Conservation (phyloP, 2,888 invertebrate genomes). For the Tetranychus truncatus region DNA sequence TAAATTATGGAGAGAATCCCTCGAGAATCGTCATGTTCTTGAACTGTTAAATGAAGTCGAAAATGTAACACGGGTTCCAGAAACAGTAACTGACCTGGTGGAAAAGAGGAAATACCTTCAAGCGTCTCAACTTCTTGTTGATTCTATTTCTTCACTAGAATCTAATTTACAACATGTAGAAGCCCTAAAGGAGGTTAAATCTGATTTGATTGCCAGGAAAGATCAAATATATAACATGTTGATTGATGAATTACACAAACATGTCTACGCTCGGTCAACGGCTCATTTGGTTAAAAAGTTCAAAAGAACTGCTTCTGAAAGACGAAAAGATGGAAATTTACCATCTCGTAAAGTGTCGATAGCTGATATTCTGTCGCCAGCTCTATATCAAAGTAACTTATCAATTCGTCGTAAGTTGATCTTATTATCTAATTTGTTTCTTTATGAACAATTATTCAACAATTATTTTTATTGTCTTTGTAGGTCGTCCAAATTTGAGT, state of each 20-base stretch:
- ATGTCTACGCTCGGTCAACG: slow-evolving; percentile 42
- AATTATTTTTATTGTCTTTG: not conserved
- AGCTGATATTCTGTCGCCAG: slow-evolving; percentile 16
- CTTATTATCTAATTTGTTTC: not conserved
- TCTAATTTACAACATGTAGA: slow-evolving; percentile 60
- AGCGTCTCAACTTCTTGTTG: slow-evolving; percentile 45
- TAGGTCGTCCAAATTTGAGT: not conserved
- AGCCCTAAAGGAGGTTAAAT: slow-evolving; percentile 57
- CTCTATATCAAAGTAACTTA: not conserved
- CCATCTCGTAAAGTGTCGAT: slow-evolving; percentile 15
- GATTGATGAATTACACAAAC: slow-evolving; percentile 49
- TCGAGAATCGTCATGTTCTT: slow-evolving; percentile 82
- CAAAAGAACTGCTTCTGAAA: slow-evolving; percentile 20
- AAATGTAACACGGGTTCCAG: slow-evolving; percentile 52
- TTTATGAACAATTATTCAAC: not conserved
- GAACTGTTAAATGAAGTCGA: slow-evolving; percentile 74
- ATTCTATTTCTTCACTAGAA: slow-evolving; percentile 33
- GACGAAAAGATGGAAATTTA: not conserved
- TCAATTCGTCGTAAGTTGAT: not conserved
- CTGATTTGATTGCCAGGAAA: slow-evolving; percentile 50
- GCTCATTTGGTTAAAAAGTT: slow-evolving; percentile 20
- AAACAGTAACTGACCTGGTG: slow-evolving; percentile 46
- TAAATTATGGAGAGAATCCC: slow-evolving; percentile 79
- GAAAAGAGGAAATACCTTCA: slow-evolving; percentile 35
- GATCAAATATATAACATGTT: slow-evolving; percentile 49